Conservation (phyloP, 2,888 invertebrate genomes). For the Anoplius nigerrimus region DNA sequence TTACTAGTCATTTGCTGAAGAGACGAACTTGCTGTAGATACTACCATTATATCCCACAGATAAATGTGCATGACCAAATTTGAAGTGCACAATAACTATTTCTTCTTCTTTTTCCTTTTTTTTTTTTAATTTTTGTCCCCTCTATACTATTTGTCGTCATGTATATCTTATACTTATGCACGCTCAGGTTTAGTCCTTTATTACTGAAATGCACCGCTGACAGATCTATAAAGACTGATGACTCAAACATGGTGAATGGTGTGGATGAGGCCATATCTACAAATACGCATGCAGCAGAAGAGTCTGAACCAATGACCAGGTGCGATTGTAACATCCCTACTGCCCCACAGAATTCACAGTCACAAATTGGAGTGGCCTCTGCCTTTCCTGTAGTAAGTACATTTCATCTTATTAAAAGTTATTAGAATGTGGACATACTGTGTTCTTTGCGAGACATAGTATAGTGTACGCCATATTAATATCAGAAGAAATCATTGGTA, state of each 20-base stretch:
- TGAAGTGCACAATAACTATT: conserved; percentile 23
- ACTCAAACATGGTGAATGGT: conserved; percentile 72
- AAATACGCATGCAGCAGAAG: conserved; percentile 70
- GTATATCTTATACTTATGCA: conserved; percentile 52
- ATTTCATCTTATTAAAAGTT: not conserved
- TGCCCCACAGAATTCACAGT: conserved; percentile 69
- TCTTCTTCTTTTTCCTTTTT: not conserved
- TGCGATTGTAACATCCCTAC: conserved; percentile 71
- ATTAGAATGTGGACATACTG: not conserved
- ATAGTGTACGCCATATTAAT: conserved; percentile 18
- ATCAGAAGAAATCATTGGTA: no score
- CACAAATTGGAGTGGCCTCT: conserved; percentile 69
- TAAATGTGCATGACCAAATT: conserved; percentile 37
- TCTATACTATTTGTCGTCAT: conserved; percentile 22
- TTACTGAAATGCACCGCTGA: conserved; percentile 78
- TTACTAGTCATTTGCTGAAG: conserved; percentile 15
- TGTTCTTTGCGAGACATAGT: not conserved
- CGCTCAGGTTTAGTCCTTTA: conserved; percentile 62
- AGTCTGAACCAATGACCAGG: conserved; percentile 69
- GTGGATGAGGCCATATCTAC: conserved; percentile 72
- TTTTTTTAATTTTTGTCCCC: conserved; percentile 3
- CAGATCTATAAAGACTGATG: conserved; percentile 84
- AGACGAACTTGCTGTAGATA: not conserved
- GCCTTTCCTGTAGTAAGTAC: conserved; percentile 70
- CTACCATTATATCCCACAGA: not conserved